Conservation (phyloP, 1,140 invertebrate species). For the Liolophura sinensis region DNA sequence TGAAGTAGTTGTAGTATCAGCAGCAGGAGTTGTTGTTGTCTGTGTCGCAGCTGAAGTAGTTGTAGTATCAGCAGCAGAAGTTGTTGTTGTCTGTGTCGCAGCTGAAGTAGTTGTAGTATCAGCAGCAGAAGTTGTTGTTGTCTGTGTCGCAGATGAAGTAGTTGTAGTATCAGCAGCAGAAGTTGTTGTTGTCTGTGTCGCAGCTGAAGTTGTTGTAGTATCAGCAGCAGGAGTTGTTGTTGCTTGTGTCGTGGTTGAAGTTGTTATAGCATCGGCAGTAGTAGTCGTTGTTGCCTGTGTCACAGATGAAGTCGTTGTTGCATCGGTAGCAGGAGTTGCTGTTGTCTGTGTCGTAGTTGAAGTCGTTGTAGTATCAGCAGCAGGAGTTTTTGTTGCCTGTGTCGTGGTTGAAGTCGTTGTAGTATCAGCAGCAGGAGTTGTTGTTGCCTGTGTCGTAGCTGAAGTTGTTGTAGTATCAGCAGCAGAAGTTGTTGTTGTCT, state of each 20-base stretch:
- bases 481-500: not conserved
- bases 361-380: too few species aligned
- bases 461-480: too few species aligned
- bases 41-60: slow-evolving; percentile 8
- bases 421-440: too few species aligned
- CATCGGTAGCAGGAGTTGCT: not conserved
- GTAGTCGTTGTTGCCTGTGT: not conserved
- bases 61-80: slow-evolving; percentile 6
- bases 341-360: not conserved
- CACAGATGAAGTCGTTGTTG: not conserved
- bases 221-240: slow-evolving; percentile 4
- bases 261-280: too few species aligned
- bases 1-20: too few species aligned
- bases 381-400: too few species aligned
- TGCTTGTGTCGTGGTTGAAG: too few species aligned
- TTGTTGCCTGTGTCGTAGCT: not conserved
- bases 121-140: not conserved
- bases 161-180: not conserved
- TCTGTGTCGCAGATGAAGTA: too few species aligned
- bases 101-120: slow-evolving; percentile 1
- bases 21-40: slow-evolving; percentile 2
- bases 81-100: slow-evolving; percentile 1
- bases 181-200: slow-evolving; percentile 6
- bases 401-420: too few species aligned
- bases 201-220: slow-evolving; percentile 9